Conservation (phyloP, 2,113 vertebrate genomes). For the Campylorhamphus procurvoides region DNA sequence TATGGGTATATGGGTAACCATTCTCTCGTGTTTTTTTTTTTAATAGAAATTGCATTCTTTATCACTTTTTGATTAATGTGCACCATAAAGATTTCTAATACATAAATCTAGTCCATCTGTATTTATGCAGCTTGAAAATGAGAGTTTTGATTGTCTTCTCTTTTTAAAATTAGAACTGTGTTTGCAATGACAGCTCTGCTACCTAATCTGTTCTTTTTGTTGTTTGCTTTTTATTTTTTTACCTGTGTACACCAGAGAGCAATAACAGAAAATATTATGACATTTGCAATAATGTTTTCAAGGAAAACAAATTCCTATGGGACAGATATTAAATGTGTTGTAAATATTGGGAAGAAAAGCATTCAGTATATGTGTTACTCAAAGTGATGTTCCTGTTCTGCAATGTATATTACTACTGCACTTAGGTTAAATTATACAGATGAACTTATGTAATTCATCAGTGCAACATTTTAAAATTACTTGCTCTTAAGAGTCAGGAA, state of each 20-base stretch:
- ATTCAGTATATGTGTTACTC: not conserved
- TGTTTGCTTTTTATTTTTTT: not conserved
- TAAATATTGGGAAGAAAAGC: constrained; percentile 54
- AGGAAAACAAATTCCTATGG: constrained; percentile 39
- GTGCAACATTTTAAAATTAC: constrained; percentile 56
- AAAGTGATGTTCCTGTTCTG: not conserved
- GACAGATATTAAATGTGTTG: constrained; percentile 40
- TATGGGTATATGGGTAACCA: not conserved
- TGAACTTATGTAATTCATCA: constrained; percentile 61
- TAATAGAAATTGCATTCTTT: not conserved
- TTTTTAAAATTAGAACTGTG: not conserved
- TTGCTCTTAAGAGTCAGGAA: constrained; percentile 60
- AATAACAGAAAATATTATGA: constrained; percentile 50
- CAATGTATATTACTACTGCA: not conserved
- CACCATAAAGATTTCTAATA: not conserved
- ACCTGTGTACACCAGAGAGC: constrained; percentile 9
- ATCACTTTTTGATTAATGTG: not conserved
- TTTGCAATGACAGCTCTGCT: constrained; percentile 26
- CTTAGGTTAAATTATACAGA: constrained; percentile 59
- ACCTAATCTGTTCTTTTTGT: not conserved
- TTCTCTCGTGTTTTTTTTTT: not conserved
- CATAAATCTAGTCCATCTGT: not conserved
- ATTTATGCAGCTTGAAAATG: not conserved
- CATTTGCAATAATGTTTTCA: constrained; percentile 64
- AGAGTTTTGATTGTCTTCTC: constrained; percentile 34